phyloP scores from a whole-genome alignment of 2,113 vertebrate genomes.

The Galbula dea region DNA sequence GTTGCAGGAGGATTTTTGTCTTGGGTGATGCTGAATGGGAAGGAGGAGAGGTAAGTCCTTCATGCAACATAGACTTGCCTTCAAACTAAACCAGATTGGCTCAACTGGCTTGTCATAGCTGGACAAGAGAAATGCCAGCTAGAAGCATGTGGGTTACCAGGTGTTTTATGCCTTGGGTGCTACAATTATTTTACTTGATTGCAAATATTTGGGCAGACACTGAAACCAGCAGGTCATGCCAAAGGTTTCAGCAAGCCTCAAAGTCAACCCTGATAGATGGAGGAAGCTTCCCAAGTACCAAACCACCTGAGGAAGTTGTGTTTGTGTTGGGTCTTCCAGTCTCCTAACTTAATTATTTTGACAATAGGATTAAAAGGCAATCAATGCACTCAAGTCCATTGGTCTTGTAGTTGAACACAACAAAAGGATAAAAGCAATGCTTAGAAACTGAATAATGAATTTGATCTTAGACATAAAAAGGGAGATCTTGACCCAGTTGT shows the following conservation, averaged over 20 bases:
- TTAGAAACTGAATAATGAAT: not conserved
- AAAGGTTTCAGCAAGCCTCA: not conserved
- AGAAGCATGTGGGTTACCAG: not conserved
- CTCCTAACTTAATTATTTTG: not conserved
- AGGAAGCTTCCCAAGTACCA: not conserved
- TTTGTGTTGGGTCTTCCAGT: not conserved
- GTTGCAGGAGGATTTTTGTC: not conserved
- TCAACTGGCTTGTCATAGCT: not conserved
- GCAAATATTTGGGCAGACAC: not conserved
- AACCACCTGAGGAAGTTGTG: fast-evolving
- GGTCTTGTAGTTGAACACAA: not conserved
- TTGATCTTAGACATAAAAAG: not conserved
- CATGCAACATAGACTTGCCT: not conserved
- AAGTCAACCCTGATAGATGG: not conserved
- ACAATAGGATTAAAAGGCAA: not conserved
- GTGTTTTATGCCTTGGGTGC: not conserved
- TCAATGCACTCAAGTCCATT: not conserved
- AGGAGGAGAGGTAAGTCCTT: conserved; percentile 8
- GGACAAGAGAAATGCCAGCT: not conserved
- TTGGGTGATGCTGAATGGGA: not conserved
- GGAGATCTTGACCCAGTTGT: not conserved
- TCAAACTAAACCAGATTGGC: not conserved
- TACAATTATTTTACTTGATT: not conserved
- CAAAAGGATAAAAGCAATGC: not conserved
- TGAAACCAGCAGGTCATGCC: not conserved